These are phyloP conservation scores for Danio choprae DNA, from an alignment of 2,797 vertebrate species.

Conservation along the genomic window DNA sequence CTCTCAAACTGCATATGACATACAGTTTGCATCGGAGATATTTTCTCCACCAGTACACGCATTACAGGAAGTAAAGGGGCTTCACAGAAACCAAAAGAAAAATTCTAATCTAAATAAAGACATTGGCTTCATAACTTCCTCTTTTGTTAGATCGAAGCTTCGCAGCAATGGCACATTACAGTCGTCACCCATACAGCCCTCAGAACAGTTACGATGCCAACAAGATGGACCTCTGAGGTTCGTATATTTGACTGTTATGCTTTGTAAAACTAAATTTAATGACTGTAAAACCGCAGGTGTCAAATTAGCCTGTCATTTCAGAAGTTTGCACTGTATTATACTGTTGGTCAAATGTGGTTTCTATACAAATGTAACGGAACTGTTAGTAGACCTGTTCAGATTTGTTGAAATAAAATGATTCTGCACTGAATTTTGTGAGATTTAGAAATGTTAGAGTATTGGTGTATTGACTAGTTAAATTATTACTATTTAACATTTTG, in stretches of 20 bases:
- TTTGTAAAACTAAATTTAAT: background rate
- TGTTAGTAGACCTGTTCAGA: background rate
- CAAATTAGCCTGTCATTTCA: background rate
- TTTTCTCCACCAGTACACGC: slow-evolving; percentile 34
- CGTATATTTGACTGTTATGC: slow-evolving; percentile 53
- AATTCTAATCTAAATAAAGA: slow-evolving; percentile 52
- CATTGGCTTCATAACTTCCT: slow-evolving; percentile 69
- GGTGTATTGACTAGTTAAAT: background rate
- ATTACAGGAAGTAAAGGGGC: slow-evolving; percentile 77
- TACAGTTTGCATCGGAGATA: slow-evolving; percentile 20
- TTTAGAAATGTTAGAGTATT: background rate
- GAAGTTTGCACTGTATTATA: background rate
- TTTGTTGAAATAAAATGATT: background rate
- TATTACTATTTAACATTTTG: background rate
- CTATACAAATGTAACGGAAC: background rate
- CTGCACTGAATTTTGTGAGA: background rate
- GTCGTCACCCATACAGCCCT: slow-evolving; percentile 54
- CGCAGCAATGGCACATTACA: slow-evolving; percentile 51
- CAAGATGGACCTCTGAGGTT: slow-evolving; percentile 70
- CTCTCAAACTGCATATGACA: slow-evolving; percentile 34
- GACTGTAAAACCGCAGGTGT: background rate
- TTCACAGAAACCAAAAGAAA: slow-evolving; percentile 61
- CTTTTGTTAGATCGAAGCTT: slow-evolving; percentile 53
- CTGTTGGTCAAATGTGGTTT: background rate
- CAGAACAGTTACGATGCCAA: slow-evolving; percentile 35